These are phyloP conservation scores for Siphlonurus alternatus DNA, from an alignment of 2,888 invertebrate species.

Conservation along the genomic window DNA sequence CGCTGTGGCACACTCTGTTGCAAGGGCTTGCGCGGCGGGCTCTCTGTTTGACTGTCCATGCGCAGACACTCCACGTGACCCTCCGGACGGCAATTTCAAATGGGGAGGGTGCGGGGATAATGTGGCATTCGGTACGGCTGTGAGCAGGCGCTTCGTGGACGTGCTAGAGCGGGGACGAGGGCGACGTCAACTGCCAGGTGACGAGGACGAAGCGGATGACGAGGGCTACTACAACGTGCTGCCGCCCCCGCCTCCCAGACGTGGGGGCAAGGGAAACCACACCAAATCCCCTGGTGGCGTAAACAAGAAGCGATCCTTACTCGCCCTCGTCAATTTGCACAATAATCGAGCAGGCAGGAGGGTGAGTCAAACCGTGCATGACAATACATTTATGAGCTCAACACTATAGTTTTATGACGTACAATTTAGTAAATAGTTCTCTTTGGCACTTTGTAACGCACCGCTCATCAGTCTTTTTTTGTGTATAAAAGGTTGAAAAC, in stretches of 20 bases:
- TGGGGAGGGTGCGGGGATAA: constrained; percentile 84
- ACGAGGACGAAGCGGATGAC: neutral
- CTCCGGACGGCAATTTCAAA: constrained; percentile 53
- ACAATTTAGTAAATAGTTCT: no score
- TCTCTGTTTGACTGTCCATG: constrained; percentile 61
- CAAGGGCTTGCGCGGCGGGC: constrained; percentile 61
- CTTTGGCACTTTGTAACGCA: no score
- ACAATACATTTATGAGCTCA: no score
- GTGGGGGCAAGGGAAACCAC: constrained; percentile 7
- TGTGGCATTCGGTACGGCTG: constrained; percentile 51
- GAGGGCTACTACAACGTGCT: neutral
- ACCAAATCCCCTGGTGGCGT: constrained; percentile 11
- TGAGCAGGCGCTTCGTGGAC: constrained; percentile 55
- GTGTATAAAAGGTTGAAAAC: no score
- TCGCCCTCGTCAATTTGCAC: constrained; percentile 58
- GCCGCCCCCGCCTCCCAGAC: constrained; percentile 3
- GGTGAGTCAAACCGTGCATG: constrained; percentile 35
- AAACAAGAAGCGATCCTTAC: constrained; percentile 26
- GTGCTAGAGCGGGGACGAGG: constrained; percentile 16
- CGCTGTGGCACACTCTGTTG: constrained; percentile 56
- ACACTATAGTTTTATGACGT: no score
- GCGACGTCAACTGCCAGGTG: neutral
- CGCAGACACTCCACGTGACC: constrained; percentile 50
- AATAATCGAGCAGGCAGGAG: constrained; percentile 61
- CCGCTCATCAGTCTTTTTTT: no score